Conservation (phyloP, 2,888 invertebrate species). For the Patella depressa region DNA sequence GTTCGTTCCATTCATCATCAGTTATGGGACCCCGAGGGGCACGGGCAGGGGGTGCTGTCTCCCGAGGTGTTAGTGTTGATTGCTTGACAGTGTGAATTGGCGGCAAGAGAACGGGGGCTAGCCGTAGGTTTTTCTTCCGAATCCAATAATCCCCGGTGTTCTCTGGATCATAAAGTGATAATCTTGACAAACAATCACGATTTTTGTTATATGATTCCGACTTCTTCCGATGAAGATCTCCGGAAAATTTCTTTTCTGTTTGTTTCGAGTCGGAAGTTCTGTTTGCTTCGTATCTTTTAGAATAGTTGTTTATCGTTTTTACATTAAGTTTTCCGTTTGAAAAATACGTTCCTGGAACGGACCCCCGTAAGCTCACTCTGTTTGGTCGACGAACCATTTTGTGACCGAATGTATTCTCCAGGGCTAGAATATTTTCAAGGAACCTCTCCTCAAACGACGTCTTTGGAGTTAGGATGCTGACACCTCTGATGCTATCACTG, state of each 20-base stretch:
- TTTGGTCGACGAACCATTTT: neutral
- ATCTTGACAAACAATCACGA: neutral
- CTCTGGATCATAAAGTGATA: neutral
- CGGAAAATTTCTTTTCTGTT: neutral
- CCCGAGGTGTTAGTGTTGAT: conserved; percentile 42
- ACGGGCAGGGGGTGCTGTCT: conserved; percentile 39
- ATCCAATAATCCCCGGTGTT: conserved; percentile 4
- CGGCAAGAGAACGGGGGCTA: conserved; percentile 54
- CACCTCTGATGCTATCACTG: too few species aligned
- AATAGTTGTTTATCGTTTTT: neutral
- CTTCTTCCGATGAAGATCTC: neutral
- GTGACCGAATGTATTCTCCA: neutral
- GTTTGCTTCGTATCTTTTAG: neutral
- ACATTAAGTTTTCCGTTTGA: neutral
- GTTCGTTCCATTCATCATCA: conserved; percentile 54
- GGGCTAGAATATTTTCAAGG: neutral
- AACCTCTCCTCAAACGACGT: neutral
- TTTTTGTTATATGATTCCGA: neutral
- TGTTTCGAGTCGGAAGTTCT: neutral
- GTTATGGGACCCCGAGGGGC: conserved; percentile 40
- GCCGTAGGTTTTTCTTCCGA: conserved; percentile 28
- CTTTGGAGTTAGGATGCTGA: too few species aligned
- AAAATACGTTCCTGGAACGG: neutral
- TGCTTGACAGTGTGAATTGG: conserved; percentile 46
- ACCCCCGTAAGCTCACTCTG: neutral